These are phyloP conservation scores for Pocillopora damicornis DNA, from an alignment of 64 coral and sea anemone genomes.

Conservation along the genomic window DNA sequence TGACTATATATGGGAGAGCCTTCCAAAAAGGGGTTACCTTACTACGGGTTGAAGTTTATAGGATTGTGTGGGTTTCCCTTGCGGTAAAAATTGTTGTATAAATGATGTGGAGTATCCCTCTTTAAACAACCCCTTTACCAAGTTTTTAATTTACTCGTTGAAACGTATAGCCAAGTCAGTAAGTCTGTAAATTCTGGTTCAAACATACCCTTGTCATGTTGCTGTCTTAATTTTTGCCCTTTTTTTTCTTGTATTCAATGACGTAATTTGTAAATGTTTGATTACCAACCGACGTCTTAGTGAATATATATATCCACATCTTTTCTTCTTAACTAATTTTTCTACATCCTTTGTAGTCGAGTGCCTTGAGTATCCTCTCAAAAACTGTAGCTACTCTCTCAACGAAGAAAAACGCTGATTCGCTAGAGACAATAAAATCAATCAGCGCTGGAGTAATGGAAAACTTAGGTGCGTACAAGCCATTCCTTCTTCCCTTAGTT, in stretches of 20 bases:
- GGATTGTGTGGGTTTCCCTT: no score
- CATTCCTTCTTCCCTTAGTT: background rate
- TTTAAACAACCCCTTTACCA: no score
- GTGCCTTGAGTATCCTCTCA: background rate
- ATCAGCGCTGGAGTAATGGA: background rate
- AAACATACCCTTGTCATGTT: background rate
- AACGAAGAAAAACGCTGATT: background rate
- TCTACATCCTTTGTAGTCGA: background rate
- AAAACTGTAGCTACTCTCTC: background rate
- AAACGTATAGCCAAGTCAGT: background rate
- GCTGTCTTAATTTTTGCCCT: no score
- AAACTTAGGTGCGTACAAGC: background rate
- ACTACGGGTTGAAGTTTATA: no score
- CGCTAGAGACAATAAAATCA: background rate
- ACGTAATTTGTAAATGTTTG: background rate
- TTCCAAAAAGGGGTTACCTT: no score
- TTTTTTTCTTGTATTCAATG: background rate
- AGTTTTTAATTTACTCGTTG: no score
- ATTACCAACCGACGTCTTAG: background rate
- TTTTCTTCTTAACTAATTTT: background rate
- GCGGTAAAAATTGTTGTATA: no score
- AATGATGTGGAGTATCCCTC: no score
- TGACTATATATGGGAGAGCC: background rate
- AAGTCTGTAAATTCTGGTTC: background rate
- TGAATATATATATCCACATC: background rate